These are phyloP conservation scores for Rachycentron canadum DNA, from an alignment of 2,797 vertebrate genomes.

Conservation along the genomic window DNA sequence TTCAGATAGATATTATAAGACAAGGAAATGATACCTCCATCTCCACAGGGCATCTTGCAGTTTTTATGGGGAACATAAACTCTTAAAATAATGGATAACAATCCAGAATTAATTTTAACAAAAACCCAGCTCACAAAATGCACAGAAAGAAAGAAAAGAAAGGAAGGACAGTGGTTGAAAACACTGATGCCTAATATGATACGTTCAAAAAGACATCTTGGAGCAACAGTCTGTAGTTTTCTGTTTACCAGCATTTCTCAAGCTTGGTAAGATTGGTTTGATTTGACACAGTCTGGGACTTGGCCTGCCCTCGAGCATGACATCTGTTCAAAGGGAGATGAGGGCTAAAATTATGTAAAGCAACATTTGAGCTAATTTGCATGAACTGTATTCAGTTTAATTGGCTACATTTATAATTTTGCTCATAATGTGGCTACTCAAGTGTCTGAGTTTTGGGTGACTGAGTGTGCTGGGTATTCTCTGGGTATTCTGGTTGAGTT, in stretches of 20 bases:
- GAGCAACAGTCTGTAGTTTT: slow-evolving; percentile 28
- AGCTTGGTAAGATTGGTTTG: slow-evolving; percentile 43
- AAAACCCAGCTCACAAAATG: slow-evolving; percentile 49
- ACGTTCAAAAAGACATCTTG: background rate
- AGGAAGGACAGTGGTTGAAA: background rate
- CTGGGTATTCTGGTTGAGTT: slow-evolving; percentile 5
- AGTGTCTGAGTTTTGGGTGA: slow-evolving; percentile 17
- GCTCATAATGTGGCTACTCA: slow-evolving; percentile 22
- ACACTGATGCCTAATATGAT: background rate
- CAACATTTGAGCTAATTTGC: slow-evolving; percentile 56
- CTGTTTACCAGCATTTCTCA: slow-evolving; percentile 51
- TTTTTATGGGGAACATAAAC: slow-evolving; percentile 75
- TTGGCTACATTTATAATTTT: slow-evolving; percentile 28
- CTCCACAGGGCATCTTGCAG: slow-evolving; percentile 55
- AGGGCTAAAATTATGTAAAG: slow-evolving; percentile 52
- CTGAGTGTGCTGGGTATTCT: slow-evolving; percentile 6
- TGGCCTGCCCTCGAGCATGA: slow-evolving; percentile 49
- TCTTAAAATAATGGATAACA: slow-evolving; percentile 62
- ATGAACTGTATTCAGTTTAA: slow-evolving; percentile 36
- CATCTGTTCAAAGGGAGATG: slow-evolving; percentile 60
- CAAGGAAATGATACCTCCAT: slow-evolving; percentile 61
- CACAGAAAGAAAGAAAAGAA: slow-evolving; percentile 12
- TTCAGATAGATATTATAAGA: slow-evolving; percentile 58
- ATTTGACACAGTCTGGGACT: slow-evolving; percentile 59
- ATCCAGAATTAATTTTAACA: slow-evolving; percentile 63